Evolutionary conservation across 2,888 invertebrate genomes (phyloP), one percentile per base, ranked within the genome.

Genomic region (Eupithecia abbreviata): DNA sequence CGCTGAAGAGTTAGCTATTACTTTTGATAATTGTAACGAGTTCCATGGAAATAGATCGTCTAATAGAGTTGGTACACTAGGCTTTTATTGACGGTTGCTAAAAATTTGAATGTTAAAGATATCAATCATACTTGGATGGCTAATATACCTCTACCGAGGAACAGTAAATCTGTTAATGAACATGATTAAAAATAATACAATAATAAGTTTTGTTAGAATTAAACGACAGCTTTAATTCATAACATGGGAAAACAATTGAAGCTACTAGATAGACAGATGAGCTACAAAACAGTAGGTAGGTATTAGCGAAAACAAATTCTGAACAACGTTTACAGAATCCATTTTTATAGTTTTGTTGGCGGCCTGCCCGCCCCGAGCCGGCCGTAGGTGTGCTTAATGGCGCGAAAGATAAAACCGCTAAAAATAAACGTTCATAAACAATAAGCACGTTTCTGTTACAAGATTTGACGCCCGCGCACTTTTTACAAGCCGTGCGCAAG

Each of bases 391-490:
- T 90, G 88, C 89, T 84, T 87, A 87, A 92, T 91, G 93, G 93
- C 88, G 86, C 88, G 93, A 91, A 91, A 95, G 94, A 94, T 93
- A 93, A 92, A 90, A 90, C 92, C 90, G 86, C 92, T 88, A 87
- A 90, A 95, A 93, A 95, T 94, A 95, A 89, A 86, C 83, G 87
- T 89, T 90, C 92, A 89, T 93, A 94, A 95, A 95, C 94, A 94
- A 94, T 93, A 89, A 88, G 86, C 90, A 88, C 86, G 90, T 87
- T 90, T 87, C 86, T 84, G 84, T 85, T 87, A 85, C 86, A 85
- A 85, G 82, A 84, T 84, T 78, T 79, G 79, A 72, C 88, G 84
- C 90, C 90, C 84, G 88, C 90, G 85, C 87, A 81, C 84, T 82
- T 87, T 87, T 87, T 85, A 84, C 77, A 72, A 65, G 83, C 73